Base-by-base conservation (phyloP, 2,113 vertebrate genomes). In the Mirza zaza region DNA sequence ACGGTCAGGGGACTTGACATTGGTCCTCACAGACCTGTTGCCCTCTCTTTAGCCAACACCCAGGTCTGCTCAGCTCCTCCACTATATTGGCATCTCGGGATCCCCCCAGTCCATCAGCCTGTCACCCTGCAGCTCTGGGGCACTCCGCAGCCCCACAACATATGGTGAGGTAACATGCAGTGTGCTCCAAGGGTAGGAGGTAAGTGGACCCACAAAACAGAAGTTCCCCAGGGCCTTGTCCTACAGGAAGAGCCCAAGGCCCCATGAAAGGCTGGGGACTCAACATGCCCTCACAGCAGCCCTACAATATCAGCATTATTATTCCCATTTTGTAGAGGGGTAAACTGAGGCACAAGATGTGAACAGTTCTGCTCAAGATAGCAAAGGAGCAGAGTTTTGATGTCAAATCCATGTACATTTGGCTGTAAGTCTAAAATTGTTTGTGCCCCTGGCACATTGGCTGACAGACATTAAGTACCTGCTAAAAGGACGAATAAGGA, bases 351-450 rank as follows among this genome's bases (percentile, higher is more conserved):
- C 8, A 10, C 0, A 10, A 63, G 61, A 39, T 8, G 6, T 52
- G 48, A 45, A 55, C 52, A 77, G 29, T 79, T 80, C 20, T 83
- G 55, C 34, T 67, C 61, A 75, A 50, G 17, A 34, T 4, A 42
- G 57, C n/a, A 61, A 55, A 82, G 13, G 42, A 8, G 23, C 52
- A 39, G 10, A 14, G 52, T 55, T 77, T 77, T 23, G 42, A 29
- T 68, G 63, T 57, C 6, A 18, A 76, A n/a, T 0, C 8, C 1
- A 0, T 39, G 23, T 9, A 4, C 21, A 34, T 34, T 21, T 29
- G 52, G 17, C 36, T 17, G 20, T 29, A 75, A 29, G 6, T 65
- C 59, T 25, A 76, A 70, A 36, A 52, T 12, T 29, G 39, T 93
- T 71, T 57, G 27, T 15, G 45, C 17, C 2, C 8, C 5, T 55